Evolutionary conservation across 2,113 vertebrate species (phyloP), one percentile per base, ranked within the genome.

Genomic region (Zosterops borbonicus): DNA sequence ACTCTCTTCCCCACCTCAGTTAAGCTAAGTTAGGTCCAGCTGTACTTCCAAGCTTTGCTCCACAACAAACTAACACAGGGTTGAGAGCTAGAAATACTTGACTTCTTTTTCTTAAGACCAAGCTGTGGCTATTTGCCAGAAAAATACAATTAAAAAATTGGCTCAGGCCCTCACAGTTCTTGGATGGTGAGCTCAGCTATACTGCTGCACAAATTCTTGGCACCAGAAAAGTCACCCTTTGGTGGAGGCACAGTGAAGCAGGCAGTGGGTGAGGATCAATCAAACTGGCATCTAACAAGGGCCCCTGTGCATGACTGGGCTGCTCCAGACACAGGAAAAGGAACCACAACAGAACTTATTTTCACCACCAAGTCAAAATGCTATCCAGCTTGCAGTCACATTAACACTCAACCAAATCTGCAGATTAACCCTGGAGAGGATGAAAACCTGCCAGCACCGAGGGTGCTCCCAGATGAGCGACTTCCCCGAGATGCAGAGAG

Each of bases 91-190:
- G 70, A 83, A 96, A 89, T 64, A 89, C 21, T 64, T 47, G 17
- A 46, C 52, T 85, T 73, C 15, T 84, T 78, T 79, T 94, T 50
- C 62, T 76, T 63, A 92, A 94, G 70, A 90, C n/a, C 60, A 81
- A 95, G n/a, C 28, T 71, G 12, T 35, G 60, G 79, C 64, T 87
- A 49, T 86, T 62, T 94, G 86, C 91, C 94, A 96, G 65, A 93
- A 89, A 94, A 95, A 92, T 86, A 74, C 68, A 94, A 96, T 88
- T 96, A 74, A 93, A 94, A 88, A 79, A 46, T 68, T 96, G 92
- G 95, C 96, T 86, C 0, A 0, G 56, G 59, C n/a, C 24, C 41
- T 77, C 46, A 18, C 56, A 85, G 85, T 52, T 73, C 68, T 79
- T 69, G 37, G 62, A 50, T 87, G 50, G 64, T 86, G 58, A 93